These are phyloP conservation scores for Diploscapter pachys DNA, from an alignment of 1,140 invertebrate genomes.

Conservation along the genomic window DNA sequence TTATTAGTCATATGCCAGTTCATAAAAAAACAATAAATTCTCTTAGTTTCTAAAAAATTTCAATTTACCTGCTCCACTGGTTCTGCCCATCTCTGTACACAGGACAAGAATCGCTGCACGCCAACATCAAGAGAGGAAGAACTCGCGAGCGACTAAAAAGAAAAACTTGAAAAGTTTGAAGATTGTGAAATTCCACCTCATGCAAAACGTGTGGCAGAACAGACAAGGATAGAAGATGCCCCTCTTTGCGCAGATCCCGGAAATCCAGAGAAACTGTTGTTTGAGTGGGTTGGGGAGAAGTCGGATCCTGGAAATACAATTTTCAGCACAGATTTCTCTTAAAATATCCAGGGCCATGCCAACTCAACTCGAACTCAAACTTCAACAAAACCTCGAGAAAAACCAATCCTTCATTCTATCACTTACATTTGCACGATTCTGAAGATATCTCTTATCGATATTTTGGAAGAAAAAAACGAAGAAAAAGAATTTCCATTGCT, in stretches of 20 bases:
- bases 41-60: too few relatives aligned
- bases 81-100: constrained; percentile 3
- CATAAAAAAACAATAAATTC: neutral
- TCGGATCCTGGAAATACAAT: constrained; percentile 7
- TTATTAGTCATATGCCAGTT: too few relatives aligned
- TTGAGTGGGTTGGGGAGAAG: neutral
- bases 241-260: constrained; percentile 9
- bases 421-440: neutral
- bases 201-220: constrained; percentile 14
- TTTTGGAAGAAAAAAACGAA: neutral
- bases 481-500: neutral
- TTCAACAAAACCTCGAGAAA: too few relatives aligned
- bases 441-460: neutral
- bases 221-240: constrained; percentile 10
- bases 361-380: too few relatives aligned
- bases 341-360: neutral
- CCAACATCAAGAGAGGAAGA: neutral
- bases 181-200: constrained; percentile 3
- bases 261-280: neutral
- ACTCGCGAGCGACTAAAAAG: constrained; percentile 1
- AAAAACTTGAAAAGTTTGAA: neutral
- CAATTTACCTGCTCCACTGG: neutral
- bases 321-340: neutral
- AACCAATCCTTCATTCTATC: neutral
- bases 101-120: neutral